phyloP scores from a whole-genome alignment of 2,888 invertebrate species.

The Rotaria socialis region DNA sequence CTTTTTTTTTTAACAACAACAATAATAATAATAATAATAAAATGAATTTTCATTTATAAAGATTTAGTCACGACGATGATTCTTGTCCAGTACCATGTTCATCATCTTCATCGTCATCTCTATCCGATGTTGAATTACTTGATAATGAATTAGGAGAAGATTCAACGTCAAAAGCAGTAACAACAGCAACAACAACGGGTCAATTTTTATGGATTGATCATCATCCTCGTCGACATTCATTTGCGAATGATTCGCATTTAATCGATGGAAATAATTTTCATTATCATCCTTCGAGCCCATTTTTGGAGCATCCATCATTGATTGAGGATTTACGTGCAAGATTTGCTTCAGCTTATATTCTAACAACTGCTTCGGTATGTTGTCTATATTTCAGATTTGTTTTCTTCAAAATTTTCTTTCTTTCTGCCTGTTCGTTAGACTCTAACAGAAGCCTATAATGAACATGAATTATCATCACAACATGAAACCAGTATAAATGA shows the following conservation, averaged over 20 bases:
- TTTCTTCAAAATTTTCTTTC: background rate
- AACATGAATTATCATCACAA: background rate
- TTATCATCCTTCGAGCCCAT: background rate
- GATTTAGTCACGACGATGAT: background rate
- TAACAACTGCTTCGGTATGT: background rate
- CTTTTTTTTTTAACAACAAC: background rate
- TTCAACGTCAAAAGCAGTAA: background rate
- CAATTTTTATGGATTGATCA: conserved; percentile 26
- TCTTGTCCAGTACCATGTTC: conserved; percentile 13
- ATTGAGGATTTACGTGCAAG: conserved; percentile 1
- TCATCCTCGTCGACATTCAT: background rate
- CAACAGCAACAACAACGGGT: background rate
- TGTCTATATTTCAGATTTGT: background rate
- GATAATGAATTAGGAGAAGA: background rate
- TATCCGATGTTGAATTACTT: background rate
- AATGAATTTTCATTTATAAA: background rate
- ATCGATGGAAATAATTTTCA: background rate
- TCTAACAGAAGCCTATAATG: background rate
- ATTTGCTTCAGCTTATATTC: conserved; percentile 10
- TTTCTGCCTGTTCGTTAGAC: background rate
- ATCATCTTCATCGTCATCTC: background rate
- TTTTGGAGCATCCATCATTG: background rate
- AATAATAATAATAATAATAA: no score
- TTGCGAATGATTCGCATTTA: background rate
- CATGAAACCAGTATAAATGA: conserved; percentile 45